Evolutionary conservation across 2,888 invertebrate species (phyloP).

Genomic region (Meloe dianella): DNA sequence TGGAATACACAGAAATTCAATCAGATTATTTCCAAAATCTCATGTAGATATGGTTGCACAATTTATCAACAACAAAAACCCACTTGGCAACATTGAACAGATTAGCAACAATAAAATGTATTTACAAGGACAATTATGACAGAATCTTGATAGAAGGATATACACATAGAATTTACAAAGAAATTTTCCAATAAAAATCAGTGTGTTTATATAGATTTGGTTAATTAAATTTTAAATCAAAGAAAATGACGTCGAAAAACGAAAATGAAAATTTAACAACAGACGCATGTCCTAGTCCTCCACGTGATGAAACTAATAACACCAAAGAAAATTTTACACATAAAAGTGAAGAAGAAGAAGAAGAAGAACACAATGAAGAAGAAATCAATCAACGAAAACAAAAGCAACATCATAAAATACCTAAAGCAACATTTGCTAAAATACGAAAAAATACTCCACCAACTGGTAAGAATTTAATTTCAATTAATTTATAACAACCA

Average conservation of each 20-base stretch:
- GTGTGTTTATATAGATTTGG: not conserved
- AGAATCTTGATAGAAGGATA: conserved; percentile 4
- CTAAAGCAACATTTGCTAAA: conserved; percentile 20
- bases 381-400: conserved; percentile 17
- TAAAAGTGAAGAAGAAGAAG: conserved; percentile 14
- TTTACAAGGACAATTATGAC: conserved; percentile 1
- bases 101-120: not conserved
- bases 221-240: not conserved
- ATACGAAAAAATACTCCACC: conserved; percentile 27
- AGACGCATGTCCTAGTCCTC: conserved; percentile 36
- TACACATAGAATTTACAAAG: not conserved
- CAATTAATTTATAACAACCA: not conserved
- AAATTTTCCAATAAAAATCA: not conserved
- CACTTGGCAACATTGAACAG: not conserved
- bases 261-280: conserved; percentile 29
- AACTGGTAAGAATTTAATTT: conserved; percentile 22
- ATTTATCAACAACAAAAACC: not conserved
- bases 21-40: not conserved
- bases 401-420: conserved; percentile 17
- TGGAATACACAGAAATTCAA: not conserved
- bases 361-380: conserved; percentile 11
- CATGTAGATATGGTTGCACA: not conserved
- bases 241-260: conserved; percentile 50
- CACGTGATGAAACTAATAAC: conserved; percentile 24
- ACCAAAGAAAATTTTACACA: not conserved